These are phyloP conservation scores for Scaptomyza caliginosa DNA, from an alignment of 2,888 invertebrate genomes.

Conservation along the genomic window DNA sequence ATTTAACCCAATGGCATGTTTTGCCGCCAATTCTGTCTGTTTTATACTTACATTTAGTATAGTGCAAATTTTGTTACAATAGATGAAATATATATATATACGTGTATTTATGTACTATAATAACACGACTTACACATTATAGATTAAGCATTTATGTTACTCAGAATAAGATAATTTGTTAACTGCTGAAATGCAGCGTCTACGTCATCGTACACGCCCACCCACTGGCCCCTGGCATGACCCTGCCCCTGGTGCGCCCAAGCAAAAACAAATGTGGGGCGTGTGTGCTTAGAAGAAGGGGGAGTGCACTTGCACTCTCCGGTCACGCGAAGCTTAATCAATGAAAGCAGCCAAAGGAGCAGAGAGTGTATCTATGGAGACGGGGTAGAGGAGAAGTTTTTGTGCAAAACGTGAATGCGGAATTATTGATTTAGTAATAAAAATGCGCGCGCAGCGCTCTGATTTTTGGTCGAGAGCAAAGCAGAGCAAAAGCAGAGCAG, in stretches of 20 bases:
- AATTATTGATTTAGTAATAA: constrained; percentile 74
- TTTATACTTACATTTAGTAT: constrained; percentile 16
- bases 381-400: background rate
- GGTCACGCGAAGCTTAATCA: constrained; percentile 64
- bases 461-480: constrained; percentile 65
- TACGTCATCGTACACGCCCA: constrained; percentile 30
- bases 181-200: background rate
- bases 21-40: background rate
- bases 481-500: constrained; percentile 19
- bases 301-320: constrained; percentile 53
- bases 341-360: constrained; percentile 36
- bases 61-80: constrained; percentile 47
- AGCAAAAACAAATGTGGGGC: constrained; percentile 15
- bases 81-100: constrained; percentile 23
- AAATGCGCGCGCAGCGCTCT: constrained; percentile 80
- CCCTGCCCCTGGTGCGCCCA: constrained; percentile 30
- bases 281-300: background rate
- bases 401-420: constrained; percentile 60
- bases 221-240: constrained; percentile 12
- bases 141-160: too few species aligned
- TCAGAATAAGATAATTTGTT: background rate
- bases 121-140: background rate
- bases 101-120: constrained; percentile 8
- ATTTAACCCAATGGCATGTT: background rate
- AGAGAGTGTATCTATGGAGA: constrained; percentile 1